Conservation (phyloP, 2,888 invertebrate genomes). For the Troglohyphantes excavatus region DNA sequence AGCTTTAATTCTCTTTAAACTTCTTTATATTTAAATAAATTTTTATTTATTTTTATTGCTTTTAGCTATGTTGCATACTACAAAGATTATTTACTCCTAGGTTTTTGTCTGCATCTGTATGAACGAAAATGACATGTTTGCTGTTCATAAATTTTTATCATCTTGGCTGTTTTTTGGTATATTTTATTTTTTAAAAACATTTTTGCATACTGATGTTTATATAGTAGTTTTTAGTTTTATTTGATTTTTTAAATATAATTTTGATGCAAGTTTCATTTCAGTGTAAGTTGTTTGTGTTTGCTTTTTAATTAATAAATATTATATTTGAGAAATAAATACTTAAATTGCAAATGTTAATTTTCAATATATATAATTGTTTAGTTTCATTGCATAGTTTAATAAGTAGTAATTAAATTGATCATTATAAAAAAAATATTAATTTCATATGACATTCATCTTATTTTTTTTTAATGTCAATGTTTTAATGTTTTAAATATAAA, state of each 20-base stretch:
- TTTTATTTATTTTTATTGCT: constrained; percentile 31
- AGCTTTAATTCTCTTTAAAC: not conserved
- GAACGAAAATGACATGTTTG: constrained; percentile 62
- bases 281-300: no score
- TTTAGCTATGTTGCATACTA: constrained; percentile 25
- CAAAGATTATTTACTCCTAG: constrained; percentile 69
- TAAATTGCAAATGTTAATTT: no score
- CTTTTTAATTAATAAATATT: no score
- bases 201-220: constrained; percentile 31
- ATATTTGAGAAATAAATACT: no score
- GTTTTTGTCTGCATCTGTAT: constrained; percentile 63
- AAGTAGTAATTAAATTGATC: no score
- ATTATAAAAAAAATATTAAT: no score
- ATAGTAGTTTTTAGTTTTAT: not conserved
- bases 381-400: no score
- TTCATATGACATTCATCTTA: no score
- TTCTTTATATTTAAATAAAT: not conserved
- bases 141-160: constrained; percentile 69
- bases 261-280: not conserved
- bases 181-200: constrained; percentile 56
- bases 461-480: no score
- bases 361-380: no score
- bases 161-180: constrained; percentile 73
- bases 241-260: not conserved
- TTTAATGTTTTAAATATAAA: no score